Base-by-base conservation (phyloP, 2,113 vertebrate species). In the Menura novaehollandiae region DNA sequence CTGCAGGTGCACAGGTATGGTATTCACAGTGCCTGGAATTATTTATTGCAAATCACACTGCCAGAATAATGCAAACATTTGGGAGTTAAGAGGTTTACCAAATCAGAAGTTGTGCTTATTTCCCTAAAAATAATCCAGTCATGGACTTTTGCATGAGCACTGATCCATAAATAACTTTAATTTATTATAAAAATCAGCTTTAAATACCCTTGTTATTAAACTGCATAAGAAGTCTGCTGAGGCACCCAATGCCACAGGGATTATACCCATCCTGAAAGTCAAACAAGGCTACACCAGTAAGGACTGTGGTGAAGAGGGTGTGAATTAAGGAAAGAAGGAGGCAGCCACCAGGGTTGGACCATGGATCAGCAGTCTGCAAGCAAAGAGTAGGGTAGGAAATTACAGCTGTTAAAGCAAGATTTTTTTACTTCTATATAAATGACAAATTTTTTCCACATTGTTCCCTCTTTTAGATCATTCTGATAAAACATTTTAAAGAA, bases 11-110 rank as follows among this genome's bases (percentile, higher is more conserved):
- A 28, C 46, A 66, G 56, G 11, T 24, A 7, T 6, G 49, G 35
- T 1, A 35, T n/a, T 35, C 32, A 60, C 0, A 1, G n/a, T 19
- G n/a, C 9, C 44, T 32, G 43, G n/a, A 27, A 11, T 47, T 44
- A 21, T 15, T 75, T 41, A 55, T 2, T 60, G 39, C 8, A 82
- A 82, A 52, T 44, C 39, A 55, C 24, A 7, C 68, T 49, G 22
- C 17, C 51, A 84, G 60, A 74, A 43, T 30, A 62, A 67, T 6
- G 16, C 15, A 71, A 67, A 26, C 10, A 5, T 37, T 44, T 49
- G n/a, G 11, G 78, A 81, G 5, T 18, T 30, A 32, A 58, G 32
- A 74, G 9, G 49, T 74, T 67, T 59, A 10, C 32, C 26, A 15
- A 6, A 37, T 56, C 1, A 63, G 47, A 63, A 79, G 6, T 43